Evolutionary conservation across 2,797 vertebrate species (phyloP), one percentile per base, ranked within the genome.

Genomic region (Synaphobranchus kaupii): DNA sequence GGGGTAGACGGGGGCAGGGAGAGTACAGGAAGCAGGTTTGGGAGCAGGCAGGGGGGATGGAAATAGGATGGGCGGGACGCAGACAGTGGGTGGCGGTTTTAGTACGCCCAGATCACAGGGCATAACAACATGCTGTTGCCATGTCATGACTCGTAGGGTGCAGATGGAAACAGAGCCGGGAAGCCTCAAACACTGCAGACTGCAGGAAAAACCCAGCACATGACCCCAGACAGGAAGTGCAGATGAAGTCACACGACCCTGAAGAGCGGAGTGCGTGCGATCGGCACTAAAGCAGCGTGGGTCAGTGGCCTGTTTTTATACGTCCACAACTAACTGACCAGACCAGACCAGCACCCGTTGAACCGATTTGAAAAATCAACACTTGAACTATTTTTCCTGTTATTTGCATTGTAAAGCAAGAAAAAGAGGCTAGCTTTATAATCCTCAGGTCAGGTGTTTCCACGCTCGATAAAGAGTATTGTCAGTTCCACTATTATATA

Each of bases 61-160:
- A 86, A 68, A 78, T 47, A 85, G 85, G 86, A 84, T 56, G 88
- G 86, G 86, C 84, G 87, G 91, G 88, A 88, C 12, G 9, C 31
- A 76, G 71, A 31, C n/a, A 12, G 54, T 1, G 25, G 0, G 66
- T n/a, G 7, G 66, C 66, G 7, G 60, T 28, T 68, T 66, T 25
- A 4, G 60, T 66, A 66, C 60, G 25, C 4, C 54, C 54, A 15
- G 60, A 12, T 66, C 60, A 25, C 60, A 6, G 2, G 20, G 4
- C 8, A 0, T 63, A n/a, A n/a, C n/a, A n/a, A 1, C 39, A 22
- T 25, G 25, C 20, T 4, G 60, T 1, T 1, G 60, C 60, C 4
- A 4, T 8, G 25, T n/a, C 6, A 2, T 1, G 25, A 20, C 6
- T 39, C 39, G 3, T 20, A 5, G 60, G 22, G 60, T 9, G 0